Evolutionary conservation across 2,113 vertebrate species (phyloP), one percentile per base, ranked within the genome.

Genomic region (Aviceda subcristata): DNA sequence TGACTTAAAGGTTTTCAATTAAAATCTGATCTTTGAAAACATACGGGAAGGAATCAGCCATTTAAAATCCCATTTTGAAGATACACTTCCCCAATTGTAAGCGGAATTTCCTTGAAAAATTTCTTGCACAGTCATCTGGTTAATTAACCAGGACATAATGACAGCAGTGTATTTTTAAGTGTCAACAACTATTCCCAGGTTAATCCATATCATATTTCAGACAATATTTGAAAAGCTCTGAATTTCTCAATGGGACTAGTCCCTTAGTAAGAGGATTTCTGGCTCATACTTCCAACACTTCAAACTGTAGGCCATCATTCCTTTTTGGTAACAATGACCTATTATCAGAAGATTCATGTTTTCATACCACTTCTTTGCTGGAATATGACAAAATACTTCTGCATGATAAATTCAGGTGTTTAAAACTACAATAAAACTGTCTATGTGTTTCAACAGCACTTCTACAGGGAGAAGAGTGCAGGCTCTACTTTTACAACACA

Each of bases 1-100:
- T 26, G 74, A 64, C 64, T 88, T 60, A 48, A 81, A 81, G 39
- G 66, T 36, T 88, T 92, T 91, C 86, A 91, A 82, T 93, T 94
- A 94, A 94, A 94, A 93, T 60, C 32, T 86, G 90, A 96, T 87
- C 75, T 94, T 91, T 88, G 48, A 68, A 96, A 91, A 81, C 45
- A 45, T 68, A 69, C 30, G 64, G 87, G 60, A 45, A 78, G 56
- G 32, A 74, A 64, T 36, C 66, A 69, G 51, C 32, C 55, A 34
- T 76, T 91, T 76, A 46, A 76, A 92, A 79, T 51, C 26, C 51
- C 46, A 43, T 69, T 94, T 91, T 78, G 67, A 91, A 82, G n/a
- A 91, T n/a, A 39, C 45, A 88, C 59, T 73, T 38, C 50, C 29
- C 29, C 69, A 78, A 60, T 15, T 69, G 23, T 60, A 89, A 64